These are phyloP conservation scores for Zaprionus africanus DNA, from an alignment of 1,140 invertebrate genomes.

Conservation along the genomic window DNA sequence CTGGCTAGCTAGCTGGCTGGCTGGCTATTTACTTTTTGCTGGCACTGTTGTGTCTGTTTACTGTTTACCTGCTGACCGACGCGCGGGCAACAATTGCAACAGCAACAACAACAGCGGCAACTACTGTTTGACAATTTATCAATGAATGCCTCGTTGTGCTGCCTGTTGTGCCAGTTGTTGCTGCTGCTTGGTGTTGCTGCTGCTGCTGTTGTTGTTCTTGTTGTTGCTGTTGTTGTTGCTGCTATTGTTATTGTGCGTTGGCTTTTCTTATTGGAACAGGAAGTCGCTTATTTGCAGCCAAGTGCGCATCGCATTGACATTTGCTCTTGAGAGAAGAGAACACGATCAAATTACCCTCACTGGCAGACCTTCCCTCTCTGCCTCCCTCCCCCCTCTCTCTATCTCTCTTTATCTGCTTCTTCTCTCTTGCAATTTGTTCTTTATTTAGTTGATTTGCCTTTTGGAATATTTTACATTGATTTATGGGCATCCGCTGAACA, in stretches of 20 bases:
- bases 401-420: conserved; percentile 25
- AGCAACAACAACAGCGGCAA: conserved; percentile 34
- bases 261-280: conserved; percentile 78
- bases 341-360: conserved; percentile 6
- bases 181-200: conserved; percentile 27
- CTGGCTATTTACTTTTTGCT: conserved; percentile 75
- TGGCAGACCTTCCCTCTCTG: background rate
- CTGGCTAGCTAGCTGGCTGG: conserved; percentile 45
- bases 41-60: conserved; percentile 62
- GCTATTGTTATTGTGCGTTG: conserved; percentile 47
- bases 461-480: conserved; percentile 42
- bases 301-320: conserved; percentile 79
- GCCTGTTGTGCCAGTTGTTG: conserved; percentile 26
- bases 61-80: conserved; percentile 63
- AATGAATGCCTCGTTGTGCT: conserved; percentile 59
- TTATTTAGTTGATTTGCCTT: conserved; percentile 31
- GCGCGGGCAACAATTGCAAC: conserved; percentile 59
- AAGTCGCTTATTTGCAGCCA: conserved; percentile 79
- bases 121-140: conserved; percentile 81
- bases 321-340: conserved; percentile 45
- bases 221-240: conserved; percentile 28
- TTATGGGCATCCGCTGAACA: conserved; percentile 53
- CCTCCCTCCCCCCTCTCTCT: background rate
- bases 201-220: background rate
- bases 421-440: conserved; percentile 22